phyloP scores from a whole-genome alignment of 2,113 vertebrate species.

The Ictidomys tridecemlineatus region DNA sequence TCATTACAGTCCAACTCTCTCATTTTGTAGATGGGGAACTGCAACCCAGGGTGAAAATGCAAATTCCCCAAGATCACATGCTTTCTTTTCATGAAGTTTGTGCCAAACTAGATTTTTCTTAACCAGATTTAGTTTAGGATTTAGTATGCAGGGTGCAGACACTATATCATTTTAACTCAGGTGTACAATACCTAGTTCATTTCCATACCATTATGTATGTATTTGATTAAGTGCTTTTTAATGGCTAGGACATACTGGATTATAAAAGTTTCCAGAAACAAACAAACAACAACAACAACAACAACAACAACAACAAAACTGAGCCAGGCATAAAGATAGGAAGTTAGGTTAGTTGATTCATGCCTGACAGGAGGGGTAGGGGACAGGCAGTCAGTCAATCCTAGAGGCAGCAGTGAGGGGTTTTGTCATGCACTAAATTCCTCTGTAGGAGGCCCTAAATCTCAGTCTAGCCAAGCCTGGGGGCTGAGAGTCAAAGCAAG shows the following conservation, averaged over 20 bases:
- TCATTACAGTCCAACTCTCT: neutral
- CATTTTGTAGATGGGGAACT: constrained; percentile 26
- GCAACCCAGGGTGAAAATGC: neutral
- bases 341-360: neutral
- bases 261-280: neutral
- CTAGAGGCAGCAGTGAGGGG: neutral
- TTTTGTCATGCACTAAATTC: neutral
- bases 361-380: neutral
- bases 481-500: neutral
- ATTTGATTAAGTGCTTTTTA: constrained; percentile 26
- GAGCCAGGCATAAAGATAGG: neutral
- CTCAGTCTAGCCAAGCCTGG: neutral
- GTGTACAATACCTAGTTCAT: neutral
- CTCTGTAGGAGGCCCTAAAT: neutral
- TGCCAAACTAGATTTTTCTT: neutral
- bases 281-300: no score
- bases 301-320: neutral
- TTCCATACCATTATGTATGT: neutral
- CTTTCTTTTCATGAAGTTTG: constrained; percentile 14
- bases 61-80: neutral
- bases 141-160: neutral
- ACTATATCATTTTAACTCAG: neutral
- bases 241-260: neutral
- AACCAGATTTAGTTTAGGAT: neutral
- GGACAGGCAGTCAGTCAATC: neutral